These are phyloP conservation scores for Emmelina monodactyla DNA, from an alignment of 2,888 invertebrate genomes.

Conservation along the genomic window DNA sequence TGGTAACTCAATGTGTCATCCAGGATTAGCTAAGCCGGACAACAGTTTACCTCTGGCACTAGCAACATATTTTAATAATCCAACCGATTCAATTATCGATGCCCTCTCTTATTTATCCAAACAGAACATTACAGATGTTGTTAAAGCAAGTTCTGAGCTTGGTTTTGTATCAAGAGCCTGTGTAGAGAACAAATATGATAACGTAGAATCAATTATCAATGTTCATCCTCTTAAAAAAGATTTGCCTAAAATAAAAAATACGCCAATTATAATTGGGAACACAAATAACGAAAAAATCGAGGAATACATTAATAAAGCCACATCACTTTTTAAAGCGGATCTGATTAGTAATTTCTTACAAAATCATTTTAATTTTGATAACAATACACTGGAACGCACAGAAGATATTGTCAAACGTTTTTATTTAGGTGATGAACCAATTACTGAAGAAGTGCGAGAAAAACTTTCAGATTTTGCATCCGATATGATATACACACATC, in stretches of 20 bases:
- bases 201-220: slow-evolving; percentile 13
- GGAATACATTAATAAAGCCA: background rate
- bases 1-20: slow-evolving; percentile 18
- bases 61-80: slow-evolving; percentile 15
- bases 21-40: slow-evolving; percentile 12
- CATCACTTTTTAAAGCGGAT: background rate
- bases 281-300: slow-evolving; percentile 9
- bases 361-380: slow-evolving; percentile 6
- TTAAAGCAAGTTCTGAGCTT: slow-evolving; percentile 13
- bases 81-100: slow-evolving; percentile 13
- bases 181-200: slow-evolving; percentile 15
- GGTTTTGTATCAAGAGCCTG: slow-evolving; percentile 10
- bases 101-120: slow-evolving; percentile 16
- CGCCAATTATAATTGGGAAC: slow-evolving; percentile 13
- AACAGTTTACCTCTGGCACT: slow-evolving; percentile 13
- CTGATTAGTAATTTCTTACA: slow-evolving; percentile 8
- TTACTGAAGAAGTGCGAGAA: slow-evolving; percentile 13
- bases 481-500: slow-evolving; percentile 29
- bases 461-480: slow-evolving; percentile 27
- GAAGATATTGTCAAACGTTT: slow-evolving; percentile 10
- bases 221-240: slow-evolving; percentile 11
- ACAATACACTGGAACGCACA: slow-evolving; percentile 9
- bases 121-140: slow-evolving; percentile 12
- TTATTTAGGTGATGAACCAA: slow-evolving; percentile 14
- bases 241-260: slow-evolving; percentile 7